Base-by-base conservation (phyloP, 2,797 vertebrate species). In the Gobionotothen gibberifrons region DNA sequence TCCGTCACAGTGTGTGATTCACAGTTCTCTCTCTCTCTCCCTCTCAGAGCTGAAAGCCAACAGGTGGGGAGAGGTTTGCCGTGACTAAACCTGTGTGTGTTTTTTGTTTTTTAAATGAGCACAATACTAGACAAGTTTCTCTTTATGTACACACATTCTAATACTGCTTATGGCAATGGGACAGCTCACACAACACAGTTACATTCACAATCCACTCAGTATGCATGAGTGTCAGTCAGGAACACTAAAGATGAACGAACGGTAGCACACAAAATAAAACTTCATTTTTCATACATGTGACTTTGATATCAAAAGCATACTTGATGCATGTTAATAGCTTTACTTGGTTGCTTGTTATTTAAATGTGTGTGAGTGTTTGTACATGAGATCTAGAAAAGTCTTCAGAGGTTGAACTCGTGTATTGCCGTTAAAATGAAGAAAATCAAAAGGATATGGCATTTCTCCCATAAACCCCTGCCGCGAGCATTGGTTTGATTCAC, bases 1-100 rank as follows among this genome's bases (percentile, higher is more conserved):
- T 94, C 95, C 93, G 91, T 98, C 97, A 97, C 97, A 97, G 97
- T 97, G 96, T 95, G 87, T 89, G 85, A 92, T 87, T 89, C 89
- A 89, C 83, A 88, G 81, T 84, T 87, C 88, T 81, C 57, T 77
- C 71, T 77, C 79, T 81, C 92, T 36, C 26, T 26, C 26, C 93
- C 92, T 91, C 92, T 93, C 91, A 86, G 89, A 91, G 94, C 91
- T 87, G 87, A 94, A 92, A 93, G 92, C 90, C 84, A 92, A 94
- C 91, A 87, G 92, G 75, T 81, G 93, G 87, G 89, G 76, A 66
- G 71, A 89, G 69, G 89, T 91, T 92, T 93, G 85, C 85, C 75
- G 89, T 86, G 89, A 93, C 91, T 90, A 91, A 90, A 96, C 94
- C 93, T 91, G 93, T 91, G 84, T 65, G 63, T 65, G 63, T 85